These are phyloP conservation scores for Saxidomus purpurata DNA, from an alignment of 1,140 invertebrate genomes.

Conservation along the genomic window DNA sequence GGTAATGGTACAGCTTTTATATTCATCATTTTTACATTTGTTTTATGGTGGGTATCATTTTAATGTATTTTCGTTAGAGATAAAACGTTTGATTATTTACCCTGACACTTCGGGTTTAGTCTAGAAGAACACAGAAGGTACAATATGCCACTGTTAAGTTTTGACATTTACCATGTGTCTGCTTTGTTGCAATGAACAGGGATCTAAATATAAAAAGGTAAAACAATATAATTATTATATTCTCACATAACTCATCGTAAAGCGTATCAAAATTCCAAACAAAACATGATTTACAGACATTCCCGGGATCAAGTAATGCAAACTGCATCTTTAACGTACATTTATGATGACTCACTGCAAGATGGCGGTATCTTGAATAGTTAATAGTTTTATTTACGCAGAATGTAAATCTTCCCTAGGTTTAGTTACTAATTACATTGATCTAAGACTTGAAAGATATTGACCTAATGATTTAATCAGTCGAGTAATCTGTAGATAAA, in stretches of 20 bases:
- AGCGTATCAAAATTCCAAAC: slow-evolving; percentile 45
- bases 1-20: too few relatives aligned
- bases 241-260: slow-evolving; percentile 18
- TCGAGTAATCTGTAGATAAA: slow-evolving; percentile 2
- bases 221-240: slow-evolving; percentile 42
- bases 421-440: slow-evolving; percentile 36
- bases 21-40: neutral
- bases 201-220: neutral
- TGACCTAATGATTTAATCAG: slow-evolving; percentile 38
- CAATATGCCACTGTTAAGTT: neutral
- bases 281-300: slow-evolving; percentile 32
- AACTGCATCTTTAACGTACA: neutral
- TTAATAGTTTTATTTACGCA: neutral
- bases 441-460: slow-evolving; percentile 2
- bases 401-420: neutral
- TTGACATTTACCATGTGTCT: slow-evolving; percentile 25
- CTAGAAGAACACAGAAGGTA: neutral
- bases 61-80: neutral
- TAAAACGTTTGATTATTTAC: slow-evolving; percentile 25
- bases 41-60: neutral
- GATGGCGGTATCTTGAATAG: neutral
- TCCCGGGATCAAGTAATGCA: neutral
- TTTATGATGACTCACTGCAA: slow-evolving; percentile 3
- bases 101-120: neutral
- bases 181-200: neutral